phyloP scores from a whole-genome alignment of 1,140 invertebrate species.

The Tetragonula clypearis region DNA sequence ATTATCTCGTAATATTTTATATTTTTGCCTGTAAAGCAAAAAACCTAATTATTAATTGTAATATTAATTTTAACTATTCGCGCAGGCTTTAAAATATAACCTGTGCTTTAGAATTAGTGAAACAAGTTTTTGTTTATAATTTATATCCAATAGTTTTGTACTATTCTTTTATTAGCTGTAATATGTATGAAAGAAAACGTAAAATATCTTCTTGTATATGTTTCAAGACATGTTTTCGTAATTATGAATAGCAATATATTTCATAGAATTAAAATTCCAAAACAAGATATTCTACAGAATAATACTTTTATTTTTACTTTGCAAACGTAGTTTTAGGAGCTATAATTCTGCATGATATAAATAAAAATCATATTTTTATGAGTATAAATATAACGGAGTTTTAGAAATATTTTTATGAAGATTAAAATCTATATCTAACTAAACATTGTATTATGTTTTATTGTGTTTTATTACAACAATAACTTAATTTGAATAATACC shows the following conservation, averaged over 20 bases:
- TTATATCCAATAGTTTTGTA: conserved; percentile 59
- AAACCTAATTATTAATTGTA: conserved; percentile 5
- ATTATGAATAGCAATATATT: conserved; percentile 29
- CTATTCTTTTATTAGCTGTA: conserved; percentile 57
- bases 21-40: conserved; percentile 37
- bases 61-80: conserved; percentile 58
- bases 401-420: background rate
- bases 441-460: background rate
- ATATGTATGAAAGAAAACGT: conserved; percentile 48
- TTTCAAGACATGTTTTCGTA: conserved; percentile 43
- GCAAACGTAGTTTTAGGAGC: background rate
- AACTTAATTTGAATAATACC: background rate
- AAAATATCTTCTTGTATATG: conserved; percentile 49
- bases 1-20: conserved; percentile 14
- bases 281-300: conserved; percentile 56
- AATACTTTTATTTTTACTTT: conserved; percentile 8
- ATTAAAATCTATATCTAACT: conserved; percentile 5
- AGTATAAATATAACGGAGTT: background rate
- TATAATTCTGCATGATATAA: background rate
- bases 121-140: conserved; percentile 59
- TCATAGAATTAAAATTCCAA: conserved; percentile 49
- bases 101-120: conserved; percentile 64
- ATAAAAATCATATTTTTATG: conserved; percentile 3
- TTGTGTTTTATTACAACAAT: background rate
- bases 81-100: conserved; percentile 65